Evolutionary conservation across 2,113 vertebrate genomes (phyloP).

Genomic region (Odobenus rosmarus): DNA sequence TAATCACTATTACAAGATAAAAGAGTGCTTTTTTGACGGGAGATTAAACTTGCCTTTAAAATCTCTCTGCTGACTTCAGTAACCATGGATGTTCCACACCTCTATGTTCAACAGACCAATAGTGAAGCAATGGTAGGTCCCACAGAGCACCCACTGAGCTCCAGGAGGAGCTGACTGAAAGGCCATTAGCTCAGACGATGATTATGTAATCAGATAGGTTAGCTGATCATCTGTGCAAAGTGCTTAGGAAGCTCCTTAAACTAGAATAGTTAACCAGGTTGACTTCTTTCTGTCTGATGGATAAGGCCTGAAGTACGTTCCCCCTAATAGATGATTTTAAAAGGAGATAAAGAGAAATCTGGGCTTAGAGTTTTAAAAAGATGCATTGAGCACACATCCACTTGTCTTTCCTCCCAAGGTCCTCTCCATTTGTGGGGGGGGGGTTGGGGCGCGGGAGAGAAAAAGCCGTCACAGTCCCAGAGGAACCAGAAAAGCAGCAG

Average conservation of each 20-base stretch:
- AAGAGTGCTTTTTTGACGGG: background rate
- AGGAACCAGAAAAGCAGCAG: background rate
- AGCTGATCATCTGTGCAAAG: background rate
- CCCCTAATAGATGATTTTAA: background rate
- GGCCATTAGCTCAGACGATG: background rate
- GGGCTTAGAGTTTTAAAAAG: background rate
- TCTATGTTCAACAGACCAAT: background rate
- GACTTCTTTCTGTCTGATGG: background rate
- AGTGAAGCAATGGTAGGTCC: background rate
- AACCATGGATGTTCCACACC: background rate
- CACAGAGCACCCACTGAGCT: background rate
- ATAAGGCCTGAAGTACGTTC: background rate
- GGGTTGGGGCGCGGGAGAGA: fast-evolving
- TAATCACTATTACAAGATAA: background rate
- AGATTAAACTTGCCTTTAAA: background rate
- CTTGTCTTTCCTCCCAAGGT: background rate
- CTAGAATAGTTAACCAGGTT: background rate
- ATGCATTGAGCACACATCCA: background rate
- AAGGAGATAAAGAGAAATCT: background rate
- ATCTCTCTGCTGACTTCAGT: background rate
- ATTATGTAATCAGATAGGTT: constrained; percentile 2
- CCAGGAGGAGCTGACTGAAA: background rate
- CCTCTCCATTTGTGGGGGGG: background rate
- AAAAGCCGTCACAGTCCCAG: background rate
- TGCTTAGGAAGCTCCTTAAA: constrained; percentile 38